These are phyloP conservation scores for Xiphorhynchus elegans DNA, from an alignment of 2,113 vertebrate species.

Conservation along the genomic window DNA sequence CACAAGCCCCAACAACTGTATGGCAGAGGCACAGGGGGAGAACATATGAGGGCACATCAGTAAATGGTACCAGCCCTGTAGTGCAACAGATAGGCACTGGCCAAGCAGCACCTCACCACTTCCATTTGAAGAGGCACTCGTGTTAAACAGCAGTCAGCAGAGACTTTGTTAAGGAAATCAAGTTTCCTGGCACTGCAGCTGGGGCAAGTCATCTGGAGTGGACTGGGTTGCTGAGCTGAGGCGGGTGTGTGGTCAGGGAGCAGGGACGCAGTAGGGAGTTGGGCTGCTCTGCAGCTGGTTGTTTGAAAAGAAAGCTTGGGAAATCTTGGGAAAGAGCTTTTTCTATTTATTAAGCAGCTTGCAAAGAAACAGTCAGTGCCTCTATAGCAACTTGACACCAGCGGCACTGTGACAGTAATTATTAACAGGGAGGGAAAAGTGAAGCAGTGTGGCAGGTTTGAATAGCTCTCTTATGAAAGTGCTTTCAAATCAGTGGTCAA, in stretches of 20 bases:
- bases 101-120: not conserved
- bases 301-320: accelerated
- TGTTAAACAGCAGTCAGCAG: not conserved
- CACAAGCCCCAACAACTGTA: not conserved
- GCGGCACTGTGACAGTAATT: not conserved
- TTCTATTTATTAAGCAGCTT: not conserved
- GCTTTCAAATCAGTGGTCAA: not conserved
- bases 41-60: not conserved
- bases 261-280: accelerated
- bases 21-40: not conserved
- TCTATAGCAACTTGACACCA: not conserved
- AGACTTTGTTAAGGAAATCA: not conserved
- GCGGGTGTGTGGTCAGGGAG: not conserved
- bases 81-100: not conserved
- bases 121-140: not conserved
- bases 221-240: not conserved
- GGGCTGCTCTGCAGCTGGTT: not conserved
- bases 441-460: not conserved
- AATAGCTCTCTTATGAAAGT: not conserved
- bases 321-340: not conserved
- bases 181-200: not conserved
- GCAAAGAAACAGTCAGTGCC: not conserved
- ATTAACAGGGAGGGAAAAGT: not conserved
- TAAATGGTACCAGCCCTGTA: not conserved
- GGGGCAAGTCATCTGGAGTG: not conserved